phyloP scores from a whole-genome alignment of 2,113 vertebrate species.

The Marmota flaviventris region DNA sequence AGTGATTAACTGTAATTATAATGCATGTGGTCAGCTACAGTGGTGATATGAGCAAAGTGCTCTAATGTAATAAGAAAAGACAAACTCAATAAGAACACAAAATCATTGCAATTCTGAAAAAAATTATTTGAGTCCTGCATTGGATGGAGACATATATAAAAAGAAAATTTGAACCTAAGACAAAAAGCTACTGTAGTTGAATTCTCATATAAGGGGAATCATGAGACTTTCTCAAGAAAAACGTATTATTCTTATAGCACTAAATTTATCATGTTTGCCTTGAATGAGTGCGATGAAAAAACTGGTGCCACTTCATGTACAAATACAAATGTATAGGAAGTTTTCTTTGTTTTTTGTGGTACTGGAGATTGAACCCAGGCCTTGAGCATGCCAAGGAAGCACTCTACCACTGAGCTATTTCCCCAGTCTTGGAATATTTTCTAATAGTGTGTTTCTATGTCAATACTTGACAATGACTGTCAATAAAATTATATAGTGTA shows the following conservation, averaged over 20 bases:
- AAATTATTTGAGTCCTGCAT: not conserved
- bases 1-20: not conserved
- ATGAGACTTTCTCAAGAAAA: not conserved
- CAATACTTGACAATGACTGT: not conserved
- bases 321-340: not conserved
- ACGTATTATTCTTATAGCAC: not conserved
- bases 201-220: not conserved
- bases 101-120: not conserved
- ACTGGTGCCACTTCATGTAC: not conserved
- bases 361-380: too few relatives aligned
- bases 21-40: not conserved
- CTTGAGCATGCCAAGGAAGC: too few relatives aligned
- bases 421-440: not conserved
- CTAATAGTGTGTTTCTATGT: not conserved
- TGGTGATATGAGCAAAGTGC: not conserved
- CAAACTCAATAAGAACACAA: not conserved
- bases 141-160: not conserved
- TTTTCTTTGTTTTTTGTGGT: too few relatives aligned
- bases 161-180: not conserved
- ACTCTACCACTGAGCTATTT: too few relatives aligned
- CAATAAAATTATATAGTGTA: not conserved
- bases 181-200: not conserved
- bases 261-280: not conserved
- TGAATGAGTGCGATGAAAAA: not conserved
- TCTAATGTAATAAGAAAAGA: constrained; percentile 43